Evolutionary conservation across 2,113 vertebrate genomes (phyloP).

Genomic region (human): GRCh38 chr5:69015001-69015500

Average conservation of each 20-base stretch:
- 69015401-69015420: constrained; percentile 82
- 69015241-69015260: constrained; percentile 87
- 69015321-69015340: constrained; percentile 87
- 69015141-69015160: constrained; percentile 81
- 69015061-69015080: constrained; percentile 8
- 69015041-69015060: background rate
- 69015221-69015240: constrained; percentile 82
- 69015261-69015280: constrained; percentile 89
- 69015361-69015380: constrained; percentile 89
- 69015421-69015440: constrained; percentile 84
- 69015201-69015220: constrained; percentile 82
- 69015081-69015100: background rate
- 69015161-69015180: constrained; percentile 85
- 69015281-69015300: constrained; percentile 90
- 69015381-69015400: constrained; percentile 87
- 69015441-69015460: constrained; percentile 87
- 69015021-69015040: background rate
- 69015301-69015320: constrained; percentile 89
- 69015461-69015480: constrained; percentile 83
- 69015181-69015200: constrained; percentile 84
- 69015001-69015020: background rate
- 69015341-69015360: constrained; percentile 87
- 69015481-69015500: constrained; percentile 78
- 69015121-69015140: constrained; percentile 66
- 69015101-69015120: constrained; percentile 21